These are phyloP conservation scores for Catocala sponsa DNA, from an alignment of 2,888 invertebrate species.

Conservation along the genomic window DNA sequence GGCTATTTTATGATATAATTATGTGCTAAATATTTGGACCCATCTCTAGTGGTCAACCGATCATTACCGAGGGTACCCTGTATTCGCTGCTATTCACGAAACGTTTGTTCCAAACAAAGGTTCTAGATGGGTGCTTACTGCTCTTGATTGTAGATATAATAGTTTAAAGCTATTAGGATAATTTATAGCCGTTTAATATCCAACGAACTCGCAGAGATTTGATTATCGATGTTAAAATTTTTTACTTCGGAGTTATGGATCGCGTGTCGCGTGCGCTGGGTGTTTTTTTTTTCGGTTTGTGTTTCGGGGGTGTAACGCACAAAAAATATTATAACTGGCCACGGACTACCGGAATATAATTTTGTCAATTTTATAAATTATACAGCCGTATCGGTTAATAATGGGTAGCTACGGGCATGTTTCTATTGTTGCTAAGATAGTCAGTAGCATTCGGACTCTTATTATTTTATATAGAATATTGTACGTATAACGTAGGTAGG, in stretches of 20 bases:
- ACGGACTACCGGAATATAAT: conserved; percentile 87
- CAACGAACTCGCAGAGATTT: conserved; percentile 78
- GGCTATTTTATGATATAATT: conserved; percentile 46
- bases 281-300: conserved; percentile 72
- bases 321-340: conserved; percentile 82
- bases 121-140: conserved; percentile 54
- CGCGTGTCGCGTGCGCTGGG: conserved; percentile 85
- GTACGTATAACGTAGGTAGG: conserved; percentile 1
- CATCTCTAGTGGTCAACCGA: conserved; percentile 63
- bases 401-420: conserved; percentile 73
- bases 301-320: conserved; percentile 75
- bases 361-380: conserved; percentile 87
- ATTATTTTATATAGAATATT: conserved; percentile 34
- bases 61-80: conserved; percentile 47
- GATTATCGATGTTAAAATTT: conserved; percentile 82
- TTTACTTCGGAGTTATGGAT: conserved; percentile 67
- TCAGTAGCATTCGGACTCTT: conserved; percentile 39
- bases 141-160: conserved; percentile 62
- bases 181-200: conserved; percentile 86
- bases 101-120: conserved; percentile 46
- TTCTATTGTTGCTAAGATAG: conserved; percentile 46
- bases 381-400: conserved; percentile 76
- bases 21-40: conserved; percentile 59
- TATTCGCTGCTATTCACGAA: conserved; percentile 42
- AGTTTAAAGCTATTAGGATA: conserved; percentile 84